Conservation (phyloP, 2,797 vertebrate species). For the Spatula versicolor region DNA sequence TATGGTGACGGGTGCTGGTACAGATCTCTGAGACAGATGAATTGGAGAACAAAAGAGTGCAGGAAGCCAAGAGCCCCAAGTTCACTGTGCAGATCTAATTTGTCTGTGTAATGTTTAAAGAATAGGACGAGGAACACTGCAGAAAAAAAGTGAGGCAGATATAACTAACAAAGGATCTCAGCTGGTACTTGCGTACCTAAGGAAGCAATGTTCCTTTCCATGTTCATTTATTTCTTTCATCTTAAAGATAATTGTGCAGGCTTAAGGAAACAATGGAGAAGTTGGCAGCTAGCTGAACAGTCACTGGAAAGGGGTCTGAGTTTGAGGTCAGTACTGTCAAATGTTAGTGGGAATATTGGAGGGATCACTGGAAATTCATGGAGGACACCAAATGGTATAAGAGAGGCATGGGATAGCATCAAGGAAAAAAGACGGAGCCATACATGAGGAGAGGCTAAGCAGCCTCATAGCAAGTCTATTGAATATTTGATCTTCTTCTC, state of each 20-base stretch:
- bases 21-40: conserved; percentile 59
- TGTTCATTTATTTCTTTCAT: not conserved
- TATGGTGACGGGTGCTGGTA: conserved; percentile 64
- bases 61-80: conserved; percentile 24
- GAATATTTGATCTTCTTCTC: not conserved
- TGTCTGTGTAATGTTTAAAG: conserved; percentile 9
- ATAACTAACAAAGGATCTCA: not conserved
- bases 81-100: conserved; percentile 51
- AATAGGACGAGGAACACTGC: not conserved
- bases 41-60: conserved; percentile 53
- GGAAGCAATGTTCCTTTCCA: not conserved
- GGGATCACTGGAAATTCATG: not conserved
- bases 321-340: not conserved
- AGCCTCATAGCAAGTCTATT: not conserved
- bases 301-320: not conserved
- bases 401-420: not conserved
- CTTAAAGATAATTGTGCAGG: not conserved
- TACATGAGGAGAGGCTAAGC: not conserved
- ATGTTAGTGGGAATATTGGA: not conserved
- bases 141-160: conserved; percentile 13
- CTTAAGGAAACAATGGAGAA: not conserved
- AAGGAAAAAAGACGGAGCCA: not conserved
- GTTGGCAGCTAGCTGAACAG: not conserved
- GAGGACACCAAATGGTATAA: not conserved
- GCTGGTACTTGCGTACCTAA: not conserved